Base-by-base conservation (phyloP, 2,888 invertebrate species). In the Campopleginae sp. region DNA sequence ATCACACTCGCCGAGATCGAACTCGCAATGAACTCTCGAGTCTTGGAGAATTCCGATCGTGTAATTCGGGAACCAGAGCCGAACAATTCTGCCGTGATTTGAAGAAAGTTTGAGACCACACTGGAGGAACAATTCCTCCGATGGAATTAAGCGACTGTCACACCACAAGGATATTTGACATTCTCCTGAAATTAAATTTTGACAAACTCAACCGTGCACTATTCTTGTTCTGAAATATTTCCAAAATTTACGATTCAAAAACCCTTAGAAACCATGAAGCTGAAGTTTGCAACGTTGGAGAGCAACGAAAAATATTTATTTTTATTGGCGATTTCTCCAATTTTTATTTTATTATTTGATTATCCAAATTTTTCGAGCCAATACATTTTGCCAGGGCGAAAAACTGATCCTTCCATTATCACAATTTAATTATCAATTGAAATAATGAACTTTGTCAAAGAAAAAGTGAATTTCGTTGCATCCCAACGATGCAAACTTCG, bases 1-100 rank as follows among this genome's bases (percentile, higher is more conserved):
- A 72, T 63, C 33, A 31, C 70, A 23, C 70, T 66, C 75, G 19
- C n/a, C n/a, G 44, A 75, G 71, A 71, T 71, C 68, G 42, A 79
- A 83, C 79, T 78, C 83, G 75, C 79, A 70, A 75, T 68, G 68
- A 80, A 70, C 80, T 46, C 71, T 44, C 65, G 46, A 51, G 46
- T 71, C 23, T 12, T 14, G 0, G 23, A 58, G 54, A 58, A 58
- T 58, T 58, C 23, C 27, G 12, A 27, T 58, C 10, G 54, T 58
- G 27, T 14, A 58, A 58, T 27, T 58, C 27, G 27, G 23, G 19
- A 54, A 54, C 23, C 19, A n/a, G 54, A 58, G 27, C 14, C 54
- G 12, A n/a, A 27, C 27, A 14, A 58, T 68, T 48, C 58, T 48
- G 42, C 27, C 42, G n/a, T 70, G n/a, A 70, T 65, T 48, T 48